phyloP scores from a whole-genome alignment of 2,113 vertebrate genomes.

The Clinocottus analis region DNA sequence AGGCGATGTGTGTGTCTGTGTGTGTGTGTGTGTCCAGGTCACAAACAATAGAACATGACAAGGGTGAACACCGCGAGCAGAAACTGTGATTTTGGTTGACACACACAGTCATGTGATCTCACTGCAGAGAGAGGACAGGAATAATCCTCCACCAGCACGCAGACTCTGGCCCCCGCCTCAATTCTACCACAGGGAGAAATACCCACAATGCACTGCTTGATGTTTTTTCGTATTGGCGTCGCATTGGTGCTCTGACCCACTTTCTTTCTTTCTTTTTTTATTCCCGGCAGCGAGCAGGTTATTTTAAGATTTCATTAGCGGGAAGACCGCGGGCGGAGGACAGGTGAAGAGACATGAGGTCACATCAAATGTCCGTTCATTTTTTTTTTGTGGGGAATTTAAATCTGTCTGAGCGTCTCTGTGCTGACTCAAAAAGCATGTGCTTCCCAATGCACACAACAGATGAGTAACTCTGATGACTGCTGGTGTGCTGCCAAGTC shows the following conservation, averaged over 20 bases:
- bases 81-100: neutral
- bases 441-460: neutral
- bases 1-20: neutral
- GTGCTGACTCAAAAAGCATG: too few species aligned
- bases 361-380: constrained; percentile 8
- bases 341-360: constrained; percentile 41
- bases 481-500: neutral
- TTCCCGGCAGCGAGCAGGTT: constrained; percentile 50
- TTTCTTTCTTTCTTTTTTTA: constrained; percentile 56
- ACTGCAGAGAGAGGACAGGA: constrained; percentile 43
- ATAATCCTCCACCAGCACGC: constrained; percentile 30
- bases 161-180: constrained; percentile 50
- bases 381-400: constrained; percentile 4
- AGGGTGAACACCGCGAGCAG: too few species aligned
- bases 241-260: constrained; percentile 72
- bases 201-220: constrained; percentile 71
- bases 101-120: constrained; percentile 27
- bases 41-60: constrained; percentile 37
- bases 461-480: constrained; percentile 5
- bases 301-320: constrained; percentile 75
- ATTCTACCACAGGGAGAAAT: constrained; percentile 61
- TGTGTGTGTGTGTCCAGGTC: neutral
- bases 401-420: neutral
- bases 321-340: constrained; percentile 50
- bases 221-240: constrained; percentile 43